Percentiles rank a stretch among this genome's conserved stretches.
Conservation (phyloP, 2,113 vertebrate species). For the Nibea coibor region DNA sequence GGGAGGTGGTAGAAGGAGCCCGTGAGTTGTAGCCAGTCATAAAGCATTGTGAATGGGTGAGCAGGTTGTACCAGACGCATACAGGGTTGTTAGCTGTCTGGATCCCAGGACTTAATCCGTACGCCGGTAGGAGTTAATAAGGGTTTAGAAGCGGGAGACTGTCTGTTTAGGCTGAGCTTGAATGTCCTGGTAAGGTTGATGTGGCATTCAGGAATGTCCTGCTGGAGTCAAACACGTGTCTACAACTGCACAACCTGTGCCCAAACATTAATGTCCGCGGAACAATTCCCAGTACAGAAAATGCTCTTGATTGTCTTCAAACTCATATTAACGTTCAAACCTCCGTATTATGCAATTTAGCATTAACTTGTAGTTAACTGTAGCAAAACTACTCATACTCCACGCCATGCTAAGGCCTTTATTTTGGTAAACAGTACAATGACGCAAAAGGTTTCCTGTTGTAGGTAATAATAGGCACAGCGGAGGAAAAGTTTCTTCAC, state of each 20-base stretch:
- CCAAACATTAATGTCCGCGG: neutral
- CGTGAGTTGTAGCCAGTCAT: slow-evolving; percentile 68
- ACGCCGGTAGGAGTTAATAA: slow-evolving; percentile 73
- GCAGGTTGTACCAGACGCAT: slow-evolving; percentile 81
- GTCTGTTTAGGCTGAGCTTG: slow-evolving; percentile 59
- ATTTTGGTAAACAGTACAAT: neutral
- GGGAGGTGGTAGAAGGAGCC: slow-evolving; percentile 49
- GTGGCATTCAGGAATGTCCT: slow-evolving; percentile 62
- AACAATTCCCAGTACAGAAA: neutral
- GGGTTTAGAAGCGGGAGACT: slow-evolving; percentile 71
- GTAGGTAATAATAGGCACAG: neutral
- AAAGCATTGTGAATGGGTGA: slow-evolving; percentile 82
- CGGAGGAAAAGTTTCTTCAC: neutral
- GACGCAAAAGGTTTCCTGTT: neutral
- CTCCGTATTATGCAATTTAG: neutral
- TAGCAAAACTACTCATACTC: neutral
- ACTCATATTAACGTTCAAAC: neutral
- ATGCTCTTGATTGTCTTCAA: neutral
- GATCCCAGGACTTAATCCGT: slow-evolving; percentile 66
- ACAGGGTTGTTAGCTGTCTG: slow-evolving; percentile 72
- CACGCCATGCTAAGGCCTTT: neutral
- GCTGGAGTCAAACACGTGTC: slow-evolving; percentile 30
- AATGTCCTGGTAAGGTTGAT: slow-evolving; percentile 49
- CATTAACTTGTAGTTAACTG: neutral
- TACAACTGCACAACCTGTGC: neutral